Base-by-base conservation (phyloP, 2,113 vertebrate genomes). In the Melanotaenia duboulayi region DNA sequence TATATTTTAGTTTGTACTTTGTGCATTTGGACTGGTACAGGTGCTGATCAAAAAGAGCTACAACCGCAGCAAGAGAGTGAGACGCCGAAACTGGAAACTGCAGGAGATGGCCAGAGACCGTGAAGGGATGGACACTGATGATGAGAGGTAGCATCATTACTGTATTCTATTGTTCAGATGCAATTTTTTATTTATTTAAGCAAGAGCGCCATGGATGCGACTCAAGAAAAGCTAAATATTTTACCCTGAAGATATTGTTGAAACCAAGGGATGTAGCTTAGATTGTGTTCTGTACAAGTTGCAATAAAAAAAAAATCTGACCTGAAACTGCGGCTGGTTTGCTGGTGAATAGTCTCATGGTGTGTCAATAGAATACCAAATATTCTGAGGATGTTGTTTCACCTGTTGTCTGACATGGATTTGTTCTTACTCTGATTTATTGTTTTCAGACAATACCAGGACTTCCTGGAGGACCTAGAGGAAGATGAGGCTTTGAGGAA, bases 381-480 rank as follows among this genome's bases (percentile, higher is more conserved):
- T 66, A 55, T 78, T 54, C 55, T 65, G 62, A 61, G 10, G 2
- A 49, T 23, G 4, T n/a, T 4, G 37, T 40, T 50, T 44, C 6
- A 2, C 24, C 25, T 25, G 1, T 20, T 20, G 24, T n/a, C 4
- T 25, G 58, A 59, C 39, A 49, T 56, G 7, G 19, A 1, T 58
- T 50, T 64, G 28, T 25, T 37, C n/a, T 51, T 22, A 64, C 63
- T 61, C 55, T 48, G 19, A 2, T 75, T 77, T 64, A 83, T 19
- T 71, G 14, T 85, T 1, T 57, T 59, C 75, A 99, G 98, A 42
- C 96, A 99, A 90, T 99, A 97, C 88, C 95, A 97, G 77, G 98
- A 99, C 87, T 99, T 99, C 92, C 93, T 99, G 79, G 98, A 99
- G 89, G 97, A 99, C 91, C 95, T 99, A 11, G 98, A 99, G 87